Evolutionary conservation across 2,888 invertebrate genomes (phyloP).

Genomic region (Teleogryllus oceanicus): DNA sequence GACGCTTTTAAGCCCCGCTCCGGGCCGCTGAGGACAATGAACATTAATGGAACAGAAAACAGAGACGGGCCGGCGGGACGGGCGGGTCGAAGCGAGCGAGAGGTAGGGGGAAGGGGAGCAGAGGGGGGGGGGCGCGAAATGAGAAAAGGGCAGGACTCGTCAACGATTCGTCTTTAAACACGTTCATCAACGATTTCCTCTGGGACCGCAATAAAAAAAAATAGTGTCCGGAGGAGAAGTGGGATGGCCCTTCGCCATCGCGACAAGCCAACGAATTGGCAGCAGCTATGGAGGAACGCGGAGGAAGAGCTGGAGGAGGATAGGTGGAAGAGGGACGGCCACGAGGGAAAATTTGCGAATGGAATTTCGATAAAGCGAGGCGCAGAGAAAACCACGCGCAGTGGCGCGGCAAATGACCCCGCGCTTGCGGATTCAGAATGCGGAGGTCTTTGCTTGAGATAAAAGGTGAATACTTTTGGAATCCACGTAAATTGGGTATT

Average conservation of each 20-base stretch:
- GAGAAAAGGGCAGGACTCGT: background rate
- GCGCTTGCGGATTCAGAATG: too few species aligned
- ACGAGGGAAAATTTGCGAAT: background rate
- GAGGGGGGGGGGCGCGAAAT: too few species aligned
- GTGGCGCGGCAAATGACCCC: too few species aligned
- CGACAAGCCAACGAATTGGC: background rate
- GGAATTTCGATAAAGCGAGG: too few species aligned
- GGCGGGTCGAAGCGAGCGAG: background rate
- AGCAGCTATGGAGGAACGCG: background rate
- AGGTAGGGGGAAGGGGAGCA: background rate
- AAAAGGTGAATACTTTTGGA: too few species aligned
- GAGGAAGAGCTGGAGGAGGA: background rate
- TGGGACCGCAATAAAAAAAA: constrained; percentile 1
- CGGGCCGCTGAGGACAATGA: constrained; percentile 18
- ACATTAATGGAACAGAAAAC: constrained; percentile 18
- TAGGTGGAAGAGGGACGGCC: background rate
- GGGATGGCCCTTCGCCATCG: background rate
- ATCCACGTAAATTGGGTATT: too few species aligned
- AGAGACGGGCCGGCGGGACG: background rate
- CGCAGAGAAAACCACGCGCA: too few species aligned
- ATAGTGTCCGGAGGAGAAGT: background rate
- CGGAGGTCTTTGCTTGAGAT: too few species aligned
- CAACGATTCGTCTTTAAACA: constrained; percentile 1
- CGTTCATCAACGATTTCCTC: constrained; percentile 9
- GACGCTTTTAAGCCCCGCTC: background rate